Percentiles rank a stretch among this genome's conserved stretches.
These are phyloP conservation scores for Drosophila triauraria DNA, from an alignment of 1,140 invertebrate genomes.

Conservation along the genomic window DNA sequence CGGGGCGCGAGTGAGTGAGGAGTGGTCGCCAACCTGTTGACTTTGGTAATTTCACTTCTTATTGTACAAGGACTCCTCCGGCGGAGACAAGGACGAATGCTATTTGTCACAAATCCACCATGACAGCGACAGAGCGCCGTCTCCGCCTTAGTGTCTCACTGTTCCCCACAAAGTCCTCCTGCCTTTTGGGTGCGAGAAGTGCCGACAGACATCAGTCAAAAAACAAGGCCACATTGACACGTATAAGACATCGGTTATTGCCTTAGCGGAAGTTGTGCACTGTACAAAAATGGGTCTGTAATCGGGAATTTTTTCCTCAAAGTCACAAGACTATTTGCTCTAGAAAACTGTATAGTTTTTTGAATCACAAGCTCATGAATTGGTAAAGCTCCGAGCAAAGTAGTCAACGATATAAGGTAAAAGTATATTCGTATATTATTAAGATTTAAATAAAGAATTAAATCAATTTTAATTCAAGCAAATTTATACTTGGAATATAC, in stretches of 20 bases:
- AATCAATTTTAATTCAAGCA: too few species aligned
- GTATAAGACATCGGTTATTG: constrained; percentile 73
- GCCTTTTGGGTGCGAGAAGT: background rate
- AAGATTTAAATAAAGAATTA: too few species aligned
- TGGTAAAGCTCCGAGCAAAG: too few species aligned
- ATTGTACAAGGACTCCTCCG: constrained; percentile 24
- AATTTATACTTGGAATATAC: too few species aligned
- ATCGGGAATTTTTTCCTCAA: background rate
- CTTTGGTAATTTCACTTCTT: constrained; percentile 19
- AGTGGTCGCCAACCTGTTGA: constrained; percentile 45
- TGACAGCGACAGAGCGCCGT: constrained; percentile 42
- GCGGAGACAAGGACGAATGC: constrained; percentile 24
- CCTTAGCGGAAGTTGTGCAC: constrained; percentile 49
- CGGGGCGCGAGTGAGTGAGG: background rate
- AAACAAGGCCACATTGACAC: constrained; percentile 69
- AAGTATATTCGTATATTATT: too few species aligned
- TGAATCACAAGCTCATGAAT: background rate
- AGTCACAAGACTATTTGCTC: background rate
- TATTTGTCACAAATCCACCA: constrained; percentile 64
- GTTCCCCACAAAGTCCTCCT: too few species aligned
- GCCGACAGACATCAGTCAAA: constrained; percentile 68
- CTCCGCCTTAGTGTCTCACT: constrained; percentile 1
- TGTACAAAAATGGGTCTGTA: background rate
- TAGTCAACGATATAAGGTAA: too few species aligned
- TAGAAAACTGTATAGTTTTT: too few species aligned